Percentiles rank a stretch among this genome's conserved stretches.
phyloP scores from a whole-genome alignment of 2,888 invertebrate species.

The Penaeus monodon region DNA sequence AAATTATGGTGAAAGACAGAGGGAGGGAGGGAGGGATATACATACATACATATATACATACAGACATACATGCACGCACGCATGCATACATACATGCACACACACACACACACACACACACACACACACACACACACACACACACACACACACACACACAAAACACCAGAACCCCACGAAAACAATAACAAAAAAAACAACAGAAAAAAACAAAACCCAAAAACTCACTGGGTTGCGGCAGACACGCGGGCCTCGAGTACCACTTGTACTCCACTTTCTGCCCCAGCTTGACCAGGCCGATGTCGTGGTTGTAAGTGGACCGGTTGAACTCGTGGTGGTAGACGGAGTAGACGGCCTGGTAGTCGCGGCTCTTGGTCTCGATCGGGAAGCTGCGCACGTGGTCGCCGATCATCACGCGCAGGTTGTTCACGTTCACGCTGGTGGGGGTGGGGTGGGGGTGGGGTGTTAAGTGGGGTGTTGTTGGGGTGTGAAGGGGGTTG shows the following conservation, averaged over 20 bases:
- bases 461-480: background rate
- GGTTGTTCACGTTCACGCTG: conserved; percentile 57
- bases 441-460: background rate
- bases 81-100: too few species aligned
- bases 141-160: too few species aligned
- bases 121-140: too few species aligned
- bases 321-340: conserved; percentile 79
- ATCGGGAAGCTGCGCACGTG: conserved; percentile 70
- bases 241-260: conserved; percentile 78
- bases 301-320: conserved; percentile 82
- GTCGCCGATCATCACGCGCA: conserved; percentile 75
- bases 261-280: conserved; percentile 77
- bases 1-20: too few species aligned
- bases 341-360: conserved; percentile 71
- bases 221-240: conserved; percentile 72
- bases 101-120: too few species aligned
- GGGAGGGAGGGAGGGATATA: too few species aligned
- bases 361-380: conserved; percentile 58
- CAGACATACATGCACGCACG: too few species aligned
- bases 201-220: conserved; percentile 1
- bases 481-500: background rate
- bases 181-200: too few species aligned
- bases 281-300: conserved; percentile 80
- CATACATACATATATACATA: too few species aligned
- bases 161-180: too few species aligned